These are phyloP conservation scores for Corbicula japonica DNA, from an alignment of 2,888 invertebrate genomes.

Conservation along the genomic window DNA sequence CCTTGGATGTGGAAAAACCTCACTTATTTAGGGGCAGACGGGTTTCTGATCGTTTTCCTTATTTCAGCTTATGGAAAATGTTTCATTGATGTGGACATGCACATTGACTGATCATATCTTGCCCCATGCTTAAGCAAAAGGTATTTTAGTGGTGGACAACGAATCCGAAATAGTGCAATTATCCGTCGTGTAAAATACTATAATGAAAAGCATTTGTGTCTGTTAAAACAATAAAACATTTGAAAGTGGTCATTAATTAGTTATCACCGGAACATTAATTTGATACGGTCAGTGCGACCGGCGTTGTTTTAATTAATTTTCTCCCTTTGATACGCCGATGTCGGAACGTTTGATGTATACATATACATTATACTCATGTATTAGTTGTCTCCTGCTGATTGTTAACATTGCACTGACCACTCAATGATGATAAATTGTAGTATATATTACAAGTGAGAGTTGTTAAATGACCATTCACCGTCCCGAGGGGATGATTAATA, in stretches of 20 bases:
- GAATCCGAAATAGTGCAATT: no score
- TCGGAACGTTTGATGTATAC: conserved; percentile 25
- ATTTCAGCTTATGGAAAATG: no score
- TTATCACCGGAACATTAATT: conserved; percentile 24
- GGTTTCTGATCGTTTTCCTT: no score
- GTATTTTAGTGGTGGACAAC: no score
- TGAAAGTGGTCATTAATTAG: conserved; percentile 20
- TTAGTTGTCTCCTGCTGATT: conserved; percentile 25
- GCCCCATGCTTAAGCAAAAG: no score
- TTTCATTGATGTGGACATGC: no score
- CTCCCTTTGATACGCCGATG: conserved; percentile 28
- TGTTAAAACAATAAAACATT: conserved; percentile 20
- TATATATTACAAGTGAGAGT: conserved; percentile 12
- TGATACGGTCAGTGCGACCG: conserved; percentile 36
- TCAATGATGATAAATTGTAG: conserved; percentile 39
- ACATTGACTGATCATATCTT: no score
- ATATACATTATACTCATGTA: conserved; percentile 23
- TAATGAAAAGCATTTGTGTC: conserved; percentile 5
- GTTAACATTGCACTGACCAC: conserved; percentile 20
- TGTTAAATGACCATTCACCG: conserved; percentile 25
- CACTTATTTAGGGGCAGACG: no score
- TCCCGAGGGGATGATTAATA: conserved; percentile 27
- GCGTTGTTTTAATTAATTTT: conserved; percentile 23
- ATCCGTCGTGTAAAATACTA: no score
- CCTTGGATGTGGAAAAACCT: no score